These are phyloP conservation scores for Beroe ovata DNA, from an alignment of 37 sponge, comb jelly and placozoan species.

Conservation along the genomic window DNA sequence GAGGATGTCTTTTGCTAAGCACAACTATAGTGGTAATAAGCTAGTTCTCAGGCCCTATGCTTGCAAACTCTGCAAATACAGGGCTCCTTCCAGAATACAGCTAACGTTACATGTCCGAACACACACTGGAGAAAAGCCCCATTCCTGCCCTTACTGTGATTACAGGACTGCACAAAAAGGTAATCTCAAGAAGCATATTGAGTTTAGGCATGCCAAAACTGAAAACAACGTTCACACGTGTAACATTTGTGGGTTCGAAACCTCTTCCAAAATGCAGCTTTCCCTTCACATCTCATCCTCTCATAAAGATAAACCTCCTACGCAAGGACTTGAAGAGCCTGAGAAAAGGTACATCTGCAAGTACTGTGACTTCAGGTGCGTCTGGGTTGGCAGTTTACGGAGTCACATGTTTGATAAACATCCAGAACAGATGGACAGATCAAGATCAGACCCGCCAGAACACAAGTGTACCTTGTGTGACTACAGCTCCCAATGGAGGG, in stretches of 20 bases:
- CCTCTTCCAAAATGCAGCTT: conserved; percentile 52
- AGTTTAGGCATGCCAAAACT: conserved; percentile 50
- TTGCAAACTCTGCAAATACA: conserved; percentile 50
- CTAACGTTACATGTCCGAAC: conserved; percentile 49
- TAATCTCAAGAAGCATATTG: conserved; percentile 59
- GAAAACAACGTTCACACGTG: conserved; percentile 49
- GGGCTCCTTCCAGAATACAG: conserved; percentile 46
- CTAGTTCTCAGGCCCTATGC: conserved; percentile 53
- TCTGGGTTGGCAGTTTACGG: conserved; percentile 60
- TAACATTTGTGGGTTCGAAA: conserved; percentile 47
- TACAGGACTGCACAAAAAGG: conserved; percentile 60
- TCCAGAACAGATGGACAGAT: conserved; percentile 56
- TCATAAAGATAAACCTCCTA: conserved; percentile 6
- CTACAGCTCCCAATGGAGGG: conserved; percentile 59
- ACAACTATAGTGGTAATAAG: conserved; percentile 64
- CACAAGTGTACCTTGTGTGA: conserved; percentile 52
- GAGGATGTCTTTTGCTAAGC: conserved; percentile 4
- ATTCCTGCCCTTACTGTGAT: conserved; percentile 53
- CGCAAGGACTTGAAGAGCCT: not conserved
- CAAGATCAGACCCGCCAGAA: conserved; percentile 45
- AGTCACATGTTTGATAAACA: conserved; percentile 60
- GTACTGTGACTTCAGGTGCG: conserved; percentile 65
- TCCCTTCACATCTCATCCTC: conserved; percentile 21
- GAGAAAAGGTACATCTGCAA: conserved; percentile 61
- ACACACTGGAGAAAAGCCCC: conserved; percentile 64